Conservation (phyloP, 2,113 vertebrate species). For the Pristiophorus japonicus region DNA sequence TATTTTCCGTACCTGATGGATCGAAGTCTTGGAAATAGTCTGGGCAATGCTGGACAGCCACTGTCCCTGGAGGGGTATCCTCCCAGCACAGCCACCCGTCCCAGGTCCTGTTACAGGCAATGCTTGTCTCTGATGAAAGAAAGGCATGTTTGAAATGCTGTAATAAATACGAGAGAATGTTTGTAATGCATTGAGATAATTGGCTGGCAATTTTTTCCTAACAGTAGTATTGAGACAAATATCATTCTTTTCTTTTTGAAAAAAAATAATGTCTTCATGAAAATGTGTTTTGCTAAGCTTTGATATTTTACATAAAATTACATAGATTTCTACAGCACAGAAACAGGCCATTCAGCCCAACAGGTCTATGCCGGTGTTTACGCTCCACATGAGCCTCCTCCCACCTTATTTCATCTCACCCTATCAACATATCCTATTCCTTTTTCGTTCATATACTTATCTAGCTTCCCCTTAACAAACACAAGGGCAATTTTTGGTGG, state of each 20-base stretch:
- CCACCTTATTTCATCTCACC: not conserved
- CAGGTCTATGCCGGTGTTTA: not conserved
- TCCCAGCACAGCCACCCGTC: constrained; percentile 97
- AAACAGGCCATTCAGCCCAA: not conserved
- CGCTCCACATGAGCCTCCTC: not conserved
- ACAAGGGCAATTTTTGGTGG: not conserved
- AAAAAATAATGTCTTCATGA: not conserved
- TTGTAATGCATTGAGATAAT: not conserved
- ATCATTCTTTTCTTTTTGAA: not conserved
- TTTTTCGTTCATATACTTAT: not conserved
- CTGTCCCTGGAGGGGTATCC: constrained; percentile 66
- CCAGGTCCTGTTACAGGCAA: constrained; percentile 86
- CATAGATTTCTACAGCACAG: not conserved
- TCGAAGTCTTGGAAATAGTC: constrained; percentile 97
- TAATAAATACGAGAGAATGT: not conserved
- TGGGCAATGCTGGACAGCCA: constrained; percentile 78
- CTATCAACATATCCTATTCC: not conserved
- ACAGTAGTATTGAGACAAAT: no score
- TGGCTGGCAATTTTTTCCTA: not conserved
- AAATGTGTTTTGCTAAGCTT: not conserved
- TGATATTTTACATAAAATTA: not conserved
- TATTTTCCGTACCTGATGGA: constrained; percentile 67
- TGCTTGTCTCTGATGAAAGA: constrained; percentile 49
- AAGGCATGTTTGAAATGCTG: not conserved
- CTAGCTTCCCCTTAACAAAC: not conserved